These are phyloP conservation scores for honey bee (Apis mellifera) DNA, from an alignment of 1,140 invertebrate species.

Conservation along the genomic window Amel_HAv3.1 CM009946.2:2298501-2299000, in stretches of 20 bases:
- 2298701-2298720: slow-evolving; percentile 38
- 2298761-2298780: slow-evolving; percentile 16
- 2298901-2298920: slow-evolving; percentile 51
- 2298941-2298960: slow-evolving; percentile 73
- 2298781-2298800: neutral
- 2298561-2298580: slow-evolving; percentile 20
- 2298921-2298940: slow-evolving; percentile 60
- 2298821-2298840: slow-evolving; percentile 18
- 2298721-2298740: neutral
- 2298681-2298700: slow-evolving; percentile 19
- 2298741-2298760: neutral
- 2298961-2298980: slow-evolving; percentile 49
- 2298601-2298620: neutral
- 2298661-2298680: slow-evolving; percentile 4
- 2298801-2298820: slow-evolving; percentile 52
- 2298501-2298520: too few species aligned
- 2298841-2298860: slow-evolving; percentile 7
- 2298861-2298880: slow-evolving; percentile 53
- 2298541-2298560: neutral
- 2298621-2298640: neutral
- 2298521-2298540: neutral
- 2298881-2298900: slow-evolving; percentile 62
- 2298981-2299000: slow-evolving; percentile 70
- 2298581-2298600: slow-evolving; percentile 7
- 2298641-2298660: neutral